Conservation (phyloP, 2,113 vertebrate species). For the Chaetorhynchus papuensis region DNA sequence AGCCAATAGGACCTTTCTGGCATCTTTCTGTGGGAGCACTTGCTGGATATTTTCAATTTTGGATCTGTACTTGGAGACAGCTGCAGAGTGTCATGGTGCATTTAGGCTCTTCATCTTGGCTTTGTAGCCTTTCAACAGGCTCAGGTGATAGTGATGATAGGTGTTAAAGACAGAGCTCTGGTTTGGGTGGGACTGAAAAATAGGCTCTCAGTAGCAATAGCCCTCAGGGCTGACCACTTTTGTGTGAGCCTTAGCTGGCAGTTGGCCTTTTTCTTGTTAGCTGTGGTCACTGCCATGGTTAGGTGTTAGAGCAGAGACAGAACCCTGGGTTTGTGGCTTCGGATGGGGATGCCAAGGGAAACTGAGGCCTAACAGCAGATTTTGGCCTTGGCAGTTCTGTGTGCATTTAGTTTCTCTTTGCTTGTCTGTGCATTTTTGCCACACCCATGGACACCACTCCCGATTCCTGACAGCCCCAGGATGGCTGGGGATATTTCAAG, state of each 20-base stretch:
- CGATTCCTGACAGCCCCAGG: background rate
- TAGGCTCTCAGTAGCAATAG: background rate
- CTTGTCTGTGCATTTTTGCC: background rate
- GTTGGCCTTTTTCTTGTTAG: background rate
- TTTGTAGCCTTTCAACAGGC: background rate
- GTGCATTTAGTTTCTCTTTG: background rate
- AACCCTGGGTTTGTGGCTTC: background rate
- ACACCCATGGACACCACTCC: background rate
- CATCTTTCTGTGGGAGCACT: background rate
- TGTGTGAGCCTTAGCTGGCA: background rate
- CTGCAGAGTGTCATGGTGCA: background rate
- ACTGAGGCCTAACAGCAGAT: background rate
- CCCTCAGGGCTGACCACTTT: background rate
- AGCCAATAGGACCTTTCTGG: background rate
- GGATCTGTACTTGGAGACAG: background rate
- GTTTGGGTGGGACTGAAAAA: background rate
- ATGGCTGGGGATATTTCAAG: background rate
- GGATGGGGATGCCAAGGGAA: background rate
- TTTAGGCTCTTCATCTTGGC: background rate
- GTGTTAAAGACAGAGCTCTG: background rate
- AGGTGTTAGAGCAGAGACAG: background rate
- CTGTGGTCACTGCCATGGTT: background rate
- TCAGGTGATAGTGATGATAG: background rate
- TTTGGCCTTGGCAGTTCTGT: background rate
- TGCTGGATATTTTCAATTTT: accelerated